Evolutionary conservation across 2,888 invertebrate genomes (phyloP).

Genomic region (Habrosyne pyritoides): DNA sequence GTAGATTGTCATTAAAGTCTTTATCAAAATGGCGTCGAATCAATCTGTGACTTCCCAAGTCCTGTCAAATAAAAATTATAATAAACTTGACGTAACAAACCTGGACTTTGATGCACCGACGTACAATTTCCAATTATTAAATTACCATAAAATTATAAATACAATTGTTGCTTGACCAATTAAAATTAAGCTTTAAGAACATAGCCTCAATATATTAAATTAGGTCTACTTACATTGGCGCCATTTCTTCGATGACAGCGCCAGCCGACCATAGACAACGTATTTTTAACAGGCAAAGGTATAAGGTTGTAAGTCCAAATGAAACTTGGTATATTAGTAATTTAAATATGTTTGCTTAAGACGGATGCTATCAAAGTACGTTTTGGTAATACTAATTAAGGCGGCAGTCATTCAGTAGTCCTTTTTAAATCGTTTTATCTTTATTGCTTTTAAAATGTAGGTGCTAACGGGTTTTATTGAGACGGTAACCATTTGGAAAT

Average conservation of each 20-base stretch:
- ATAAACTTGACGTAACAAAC: conserved; percentile 24
- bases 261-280: conserved; percentile 18
- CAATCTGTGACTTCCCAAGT: conserved; percentile 23
- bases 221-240: conserved; percentile 4
- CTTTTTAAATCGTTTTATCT: conserved; percentile 32
- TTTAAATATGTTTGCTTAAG: conserved; percentile 24
- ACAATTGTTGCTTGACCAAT: conserved; percentile 20
- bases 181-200: conserved; percentile 28
- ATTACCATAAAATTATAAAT: conserved; percentile 44
- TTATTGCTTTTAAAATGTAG: conserved; percentile 12
- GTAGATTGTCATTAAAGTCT: conserved; percentile 20
- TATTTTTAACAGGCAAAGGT: conserved; percentile 28
- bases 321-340: conserved; percentile 15
- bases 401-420: conserved; percentile 27
- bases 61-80: conserved; percentile 32
- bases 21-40: conserved; percentile 36
- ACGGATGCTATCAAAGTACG: conserved; percentile 39
- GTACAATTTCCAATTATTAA: conserved; percentile 45
- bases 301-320: conserved; percentile 32
- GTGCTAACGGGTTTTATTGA: background rate
- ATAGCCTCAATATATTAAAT: conserved; percentile 13
- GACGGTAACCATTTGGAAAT: background rate
- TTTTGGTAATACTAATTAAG: conserved; percentile 21
- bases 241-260: background rate
- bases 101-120: conserved; percentile 44